Percentiles rank a stretch among this genome's conserved stretches.
These are phyloP conservation scores for Salmo trutta DNA, from an alignment of 2,797 vertebrate genomes.

Conservation along the genomic window DNA sequence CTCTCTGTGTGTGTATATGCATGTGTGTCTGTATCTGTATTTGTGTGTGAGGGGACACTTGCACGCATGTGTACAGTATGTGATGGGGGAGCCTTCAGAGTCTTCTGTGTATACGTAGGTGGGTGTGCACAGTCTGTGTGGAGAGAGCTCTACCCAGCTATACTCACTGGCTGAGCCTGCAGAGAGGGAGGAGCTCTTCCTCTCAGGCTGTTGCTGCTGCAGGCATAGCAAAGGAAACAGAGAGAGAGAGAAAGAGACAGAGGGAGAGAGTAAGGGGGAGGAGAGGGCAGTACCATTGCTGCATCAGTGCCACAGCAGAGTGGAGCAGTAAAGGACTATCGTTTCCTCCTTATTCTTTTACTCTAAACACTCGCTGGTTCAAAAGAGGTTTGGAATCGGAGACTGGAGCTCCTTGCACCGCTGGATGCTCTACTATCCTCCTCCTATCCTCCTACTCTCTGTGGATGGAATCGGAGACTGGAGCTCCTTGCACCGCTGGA, in stretches of 20 bases:
- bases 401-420: slow-evolving; percentile 23
- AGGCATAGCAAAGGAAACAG: background rate
- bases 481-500: no score
- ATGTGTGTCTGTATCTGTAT: background rate
- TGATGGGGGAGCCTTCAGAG: background rate
- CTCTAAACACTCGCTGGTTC: slow-evolving; percentile 16
- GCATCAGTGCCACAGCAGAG: slow-evolving; percentile 51
- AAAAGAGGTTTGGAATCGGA: slow-evolving; percentile 13
- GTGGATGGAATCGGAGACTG: no score
- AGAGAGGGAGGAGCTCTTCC: slow-evolving; percentile 20
- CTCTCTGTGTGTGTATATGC: slow-evolving; percentile 15
- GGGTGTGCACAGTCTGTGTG: slow-evolving; percentile 29
- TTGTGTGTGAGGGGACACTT: background rate
- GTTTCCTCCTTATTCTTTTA: slow-evolving; percentile 15
- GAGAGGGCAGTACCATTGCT: slow-evolving; percentile 46
- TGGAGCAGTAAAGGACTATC: slow-evolving; percentile 33
- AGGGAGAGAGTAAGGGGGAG: slow-evolving; percentile 33
- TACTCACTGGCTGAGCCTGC: slow-evolving; percentile 31
- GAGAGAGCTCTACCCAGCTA: slow-evolving; percentile 25
- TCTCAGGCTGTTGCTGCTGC: slow-evolving; percentile 9
- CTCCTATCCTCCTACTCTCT: no score
- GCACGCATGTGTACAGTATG: background rate
- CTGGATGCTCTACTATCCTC: no score
- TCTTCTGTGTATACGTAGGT: slow-evolving; percentile 13
- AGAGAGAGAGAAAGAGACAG: background rate